Evolutionary conservation across 1,140 invertebrate species (phyloP), one percentile per base, ranked within the genome.

Genomic region (Drosophila melanogaster): DNA sequence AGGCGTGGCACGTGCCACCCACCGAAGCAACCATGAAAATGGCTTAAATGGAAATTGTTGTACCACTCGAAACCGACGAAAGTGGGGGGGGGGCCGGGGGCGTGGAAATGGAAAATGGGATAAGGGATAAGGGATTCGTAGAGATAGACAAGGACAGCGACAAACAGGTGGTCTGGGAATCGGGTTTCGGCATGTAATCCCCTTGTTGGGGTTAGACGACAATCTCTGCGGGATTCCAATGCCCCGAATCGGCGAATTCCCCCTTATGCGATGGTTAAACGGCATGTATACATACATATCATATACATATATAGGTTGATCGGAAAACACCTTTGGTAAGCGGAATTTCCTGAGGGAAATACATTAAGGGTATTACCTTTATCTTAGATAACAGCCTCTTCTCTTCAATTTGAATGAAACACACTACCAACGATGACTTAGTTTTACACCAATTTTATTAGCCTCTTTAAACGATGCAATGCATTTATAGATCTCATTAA

Each of bases 31-130:
- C 60, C 60, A 64, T 64, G 60, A 64, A 64, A 64, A 64, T 64
- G 60, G 60, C 60, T 64, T 64, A 64, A 64, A 62, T 62, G 60
- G 60, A 62, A 62, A 62, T 62, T 59, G 60, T 56, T 62, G 60
- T 62, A 62, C 60, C 55, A 44, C 55, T 59, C 60, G 15, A 30
- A 24, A 41, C 30, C 38, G 24, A 1, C 3, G n/a, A 37, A 43
- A 10, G 7, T 17, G 14, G 14, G 33, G 12, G 3, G 33, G 11
- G 10, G n/a, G n/a, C n/a, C 6, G 12, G 44, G 5, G 22, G 14
- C n/a, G n/a, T n/a, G 14, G 7, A 8, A 30, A 30, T 30, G 26
- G 26, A 7, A 26, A 26, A 26, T 26, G 26, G 26, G 26, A 26
- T 26, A 26, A 26, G 6, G 26, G 7, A 30, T 30, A 30, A 30